Evolutionary conservation across 2,113 vertebrate species (phyloP), one percentile per base, ranked within the genome.

Genomic region (Archilochus colubris): DNA sequence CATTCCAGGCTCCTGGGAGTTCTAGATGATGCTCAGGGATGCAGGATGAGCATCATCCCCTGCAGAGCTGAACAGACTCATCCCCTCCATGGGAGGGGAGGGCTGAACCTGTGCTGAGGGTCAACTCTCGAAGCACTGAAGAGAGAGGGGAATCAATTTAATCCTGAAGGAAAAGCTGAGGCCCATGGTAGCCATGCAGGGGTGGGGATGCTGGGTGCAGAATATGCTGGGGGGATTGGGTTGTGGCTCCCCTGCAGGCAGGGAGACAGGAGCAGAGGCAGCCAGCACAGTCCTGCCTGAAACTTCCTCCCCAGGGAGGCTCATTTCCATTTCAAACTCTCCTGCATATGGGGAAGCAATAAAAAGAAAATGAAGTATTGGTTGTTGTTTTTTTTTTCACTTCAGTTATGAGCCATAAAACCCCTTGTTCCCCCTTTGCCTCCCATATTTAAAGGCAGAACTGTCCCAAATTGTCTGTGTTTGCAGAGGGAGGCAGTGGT

Each of bases 161-260:
- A 80, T 63, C 51, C 78, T 1, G 0, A 14, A 50, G 61, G n/a
- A 46, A 63, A 53, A 63, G 30, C 23, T 44, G 10, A 11, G 62
- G 62, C 74, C 6, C 50, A 2, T 22, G 53, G 22, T 8, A 33
- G 67, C 54, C 40, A 13, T 40, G 38, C 40, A 40, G 40, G 40
- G 40, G 36, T 38, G 40, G 40, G 40, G 40, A 40, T 40, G 40
- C 61, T 10, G 25, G 40, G 68, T 8, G 61, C 54, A 1, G 24
- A 10, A 21, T 0, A 17, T 59, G 25, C 21, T 46, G 38, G 7
- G 0, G 6, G 48, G 51, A 6, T 40, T 40, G 19, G 15, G 4
- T 7, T 13, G 57, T 6, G 50, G 55, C 57, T 62, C 27, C 51
- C 24, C 27, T 19, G 9, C 22, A 24, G 67, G 28, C 30, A 5